Percentiles rank a stretch among this genome's conserved stretches.
These are phyloP conservation scores for Rhopalosiphum padi DNA, from an alignment of 1,140 invertebrate genomes.

Conservation along the genomic window DNA sequence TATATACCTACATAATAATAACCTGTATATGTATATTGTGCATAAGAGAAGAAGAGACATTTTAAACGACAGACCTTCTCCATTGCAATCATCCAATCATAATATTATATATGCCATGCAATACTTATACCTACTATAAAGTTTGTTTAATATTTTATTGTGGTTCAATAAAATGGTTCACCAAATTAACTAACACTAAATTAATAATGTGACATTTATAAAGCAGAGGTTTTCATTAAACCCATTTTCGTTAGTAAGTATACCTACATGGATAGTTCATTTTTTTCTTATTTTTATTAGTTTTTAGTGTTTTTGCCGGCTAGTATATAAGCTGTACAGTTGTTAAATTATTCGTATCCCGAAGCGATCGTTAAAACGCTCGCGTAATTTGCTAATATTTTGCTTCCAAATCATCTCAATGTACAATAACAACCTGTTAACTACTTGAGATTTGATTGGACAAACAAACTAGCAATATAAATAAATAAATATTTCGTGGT, in stretches of 20 bases:
- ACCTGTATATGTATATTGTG: neutral
- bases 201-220: constrained; percentile 10
- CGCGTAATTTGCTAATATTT: neutral
- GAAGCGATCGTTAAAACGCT: neutral
- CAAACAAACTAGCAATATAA: neutral
- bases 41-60: neutral
- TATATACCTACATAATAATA: neutral
- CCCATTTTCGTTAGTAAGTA: neutral
- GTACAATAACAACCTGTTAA: neutral
- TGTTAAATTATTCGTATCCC: neutral
- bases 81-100: neutral
- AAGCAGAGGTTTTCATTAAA: neutral
- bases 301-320: neutral
- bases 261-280: neutral
- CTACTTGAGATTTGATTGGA: neutral
- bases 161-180: constrained; percentile 26
- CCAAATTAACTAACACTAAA: constrained; percentile 3
- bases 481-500: neutral
- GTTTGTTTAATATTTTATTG: constrained; percentile 40
- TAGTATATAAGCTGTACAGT: neutral
- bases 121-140: neutral
- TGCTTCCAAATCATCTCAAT: neutral
- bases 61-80: neutral
- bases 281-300: constrained; percentile 3
- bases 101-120: neutral